Percentiles rank a stretch among this genome's conserved stretches.
Evolutionary conservation across 2,113 vertebrate species (phyloP).

Genomic region (Cairina moschata): DNA sequence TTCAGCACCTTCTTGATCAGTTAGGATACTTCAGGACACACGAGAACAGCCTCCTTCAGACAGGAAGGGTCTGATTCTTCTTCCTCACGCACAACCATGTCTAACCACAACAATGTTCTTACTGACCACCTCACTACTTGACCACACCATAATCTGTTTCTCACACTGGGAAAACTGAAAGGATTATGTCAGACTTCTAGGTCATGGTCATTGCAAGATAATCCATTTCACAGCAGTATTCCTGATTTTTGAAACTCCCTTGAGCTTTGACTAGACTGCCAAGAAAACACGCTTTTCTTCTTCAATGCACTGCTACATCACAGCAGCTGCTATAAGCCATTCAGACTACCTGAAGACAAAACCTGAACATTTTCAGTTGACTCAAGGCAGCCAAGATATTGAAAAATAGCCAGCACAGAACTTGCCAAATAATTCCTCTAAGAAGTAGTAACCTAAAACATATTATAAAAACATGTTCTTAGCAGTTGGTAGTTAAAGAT

Average conservation of each 20-base stretch:
- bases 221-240: background rate
- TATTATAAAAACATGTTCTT: background rate
- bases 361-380: background rate
- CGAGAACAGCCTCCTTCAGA: background rate
- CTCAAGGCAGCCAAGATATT: background rate
- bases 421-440: background rate
- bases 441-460: background rate
- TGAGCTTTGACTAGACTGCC: background rate
- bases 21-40: fast-evolving
- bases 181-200: fast-evolving
- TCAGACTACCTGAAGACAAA: background rate
- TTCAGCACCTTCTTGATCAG: no score
- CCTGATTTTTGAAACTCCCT: background rate
- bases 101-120: background rate
- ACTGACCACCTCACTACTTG: fast-evolving
- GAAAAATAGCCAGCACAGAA: background rate
- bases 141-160: background rate
- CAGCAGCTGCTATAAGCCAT: background rate
- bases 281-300: background rate
- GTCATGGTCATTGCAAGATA: background rate
- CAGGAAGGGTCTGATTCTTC: background rate
- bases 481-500: background rate
- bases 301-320: background rate
- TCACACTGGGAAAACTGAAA: no score
- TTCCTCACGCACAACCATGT: background rate